Evolutionary conservation across 2,113 vertebrate species (phyloP).

Genomic region (Chunga burmeisteri): DNA sequence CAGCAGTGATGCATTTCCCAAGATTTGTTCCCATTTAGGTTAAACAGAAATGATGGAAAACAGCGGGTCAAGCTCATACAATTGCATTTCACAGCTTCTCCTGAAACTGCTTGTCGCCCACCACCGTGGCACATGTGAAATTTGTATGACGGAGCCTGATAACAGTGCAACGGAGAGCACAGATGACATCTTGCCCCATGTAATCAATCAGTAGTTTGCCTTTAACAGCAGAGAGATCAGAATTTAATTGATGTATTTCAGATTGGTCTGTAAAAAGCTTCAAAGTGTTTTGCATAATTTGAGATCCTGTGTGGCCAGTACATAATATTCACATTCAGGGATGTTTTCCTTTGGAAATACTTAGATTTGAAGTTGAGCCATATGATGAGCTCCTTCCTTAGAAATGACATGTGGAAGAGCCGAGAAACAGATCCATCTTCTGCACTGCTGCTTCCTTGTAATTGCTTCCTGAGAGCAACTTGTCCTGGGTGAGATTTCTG

Average conservation of each 20-base stretch:
- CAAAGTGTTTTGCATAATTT: not conserved
- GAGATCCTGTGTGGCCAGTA: not conserved
- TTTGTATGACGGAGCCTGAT: not conserved
- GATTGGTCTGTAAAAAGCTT: not conserved
- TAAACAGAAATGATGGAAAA: not conserved
- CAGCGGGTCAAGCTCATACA: not conserved
- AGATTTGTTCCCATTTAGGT: not conserved
- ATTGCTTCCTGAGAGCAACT: constrained; percentile 63
- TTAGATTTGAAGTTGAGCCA: not conserved
- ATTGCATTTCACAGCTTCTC: not conserved
- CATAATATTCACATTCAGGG: not conserved
- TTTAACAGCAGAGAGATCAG: not conserved
- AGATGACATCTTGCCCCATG: not conserved
- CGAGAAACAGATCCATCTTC: constrained; percentile 57
- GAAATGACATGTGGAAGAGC: constrained; percentile 39
- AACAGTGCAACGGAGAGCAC: not conserved
- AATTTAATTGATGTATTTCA: not conserved
- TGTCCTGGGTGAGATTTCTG: constrained; percentile 37
- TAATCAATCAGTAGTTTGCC: constrained; percentile 11
- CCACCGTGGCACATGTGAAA: not conserved
- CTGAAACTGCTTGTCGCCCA: not conserved
- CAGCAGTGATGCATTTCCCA: not conserved
- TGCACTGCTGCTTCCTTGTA: constrained; percentile 61
- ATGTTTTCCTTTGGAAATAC: not conserved
- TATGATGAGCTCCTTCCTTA: not conserved